Evolutionary conservation across 2,797 vertebrate species (phyloP), one percentile per base, ranked within the genome.

Genomic region (Trachops cirrhosus): DNA sequence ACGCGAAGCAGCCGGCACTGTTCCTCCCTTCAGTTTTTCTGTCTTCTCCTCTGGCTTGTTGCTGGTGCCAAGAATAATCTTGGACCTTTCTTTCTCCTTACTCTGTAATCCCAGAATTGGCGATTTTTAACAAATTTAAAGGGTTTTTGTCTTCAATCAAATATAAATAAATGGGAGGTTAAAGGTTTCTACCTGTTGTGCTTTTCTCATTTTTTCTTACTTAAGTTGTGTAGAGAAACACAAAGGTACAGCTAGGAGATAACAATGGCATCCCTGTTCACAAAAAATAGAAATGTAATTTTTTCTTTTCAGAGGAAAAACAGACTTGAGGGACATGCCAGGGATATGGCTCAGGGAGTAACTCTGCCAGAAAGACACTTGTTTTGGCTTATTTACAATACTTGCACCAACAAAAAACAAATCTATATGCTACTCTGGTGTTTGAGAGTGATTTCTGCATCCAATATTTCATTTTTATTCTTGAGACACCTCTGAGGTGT

Each of bases 251-350:
- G 9, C 54, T 73, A 68, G 37, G 41, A 50, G 62, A 57, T 26
- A 77, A 50, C 19, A 88, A 22, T 37, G 44, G 9, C n/a, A 75
- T 92, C 3, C 11, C 19, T 1, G 12, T 80, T 93, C 89, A 64
- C 26, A 93, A 73, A 75, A 39, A 78, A 88, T 67, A 89, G 89
- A 93, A 89, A 80, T 29, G 4, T 16, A 39, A 7, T 14, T 64
- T 74, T 12, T 83, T 90, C 39, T 44, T 94, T 96, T 95, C 44
- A 78, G 77, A 94, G 29, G 9, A 88, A 91, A 77, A 54, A 0
- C 6, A 48, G 34, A 80, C 9, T 87, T 19, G 3, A 50, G 29
- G 4, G 34, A 29, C 19, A 62, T 90, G 34, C 1, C 41, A 78
- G 39, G 0, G 21, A 83, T 19, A 29, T 44, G 16, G 6, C 26